Conservation (phyloP, 2,888 invertebrate species). For the Stenchaetothrips biformis region DNA sequence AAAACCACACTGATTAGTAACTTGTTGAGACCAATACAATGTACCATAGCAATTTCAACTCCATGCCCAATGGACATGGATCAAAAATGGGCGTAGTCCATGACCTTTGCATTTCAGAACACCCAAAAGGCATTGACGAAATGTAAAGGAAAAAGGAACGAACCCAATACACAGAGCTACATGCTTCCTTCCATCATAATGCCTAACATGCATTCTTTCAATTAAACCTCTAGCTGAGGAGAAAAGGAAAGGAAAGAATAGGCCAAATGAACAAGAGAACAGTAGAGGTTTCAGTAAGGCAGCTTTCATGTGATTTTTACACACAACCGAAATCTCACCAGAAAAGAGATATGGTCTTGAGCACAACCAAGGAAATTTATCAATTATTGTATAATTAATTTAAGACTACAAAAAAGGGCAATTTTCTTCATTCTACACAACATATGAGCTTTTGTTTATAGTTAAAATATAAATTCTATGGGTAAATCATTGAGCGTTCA, state of each 20-base stretch:
- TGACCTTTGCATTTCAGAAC: neutral
- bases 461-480: neutral
- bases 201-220: slow-evolving; percentile 15
- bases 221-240: neutral
- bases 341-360: too few relatives aligned
- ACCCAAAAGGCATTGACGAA: neutral
- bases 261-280: neutral
- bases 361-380: too few relatives aligned
- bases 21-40: neutral
- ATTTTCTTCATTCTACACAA: slow-evolving; percentile 19
- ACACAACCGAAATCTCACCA: too few relatives aligned
- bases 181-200: neutral
- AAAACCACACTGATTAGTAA: slow-evolving; percentile 21
- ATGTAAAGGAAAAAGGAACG: neutral
- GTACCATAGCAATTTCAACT: neutral
- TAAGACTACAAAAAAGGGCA: neutral
- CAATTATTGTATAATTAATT: neutral
- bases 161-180: slow-evolving; percentile 13
- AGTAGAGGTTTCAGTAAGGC: neutral
- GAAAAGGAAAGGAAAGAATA: neutral
- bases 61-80: neutral
- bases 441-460: neutral
- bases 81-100: neutral
- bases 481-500: neutral
- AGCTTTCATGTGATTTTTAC: too few relatives aligned